Evolutionary conservation across 64 coral and sea anemone genomes (phyloP).

Genomic region (Exaiptasia diaphana): DNA sequence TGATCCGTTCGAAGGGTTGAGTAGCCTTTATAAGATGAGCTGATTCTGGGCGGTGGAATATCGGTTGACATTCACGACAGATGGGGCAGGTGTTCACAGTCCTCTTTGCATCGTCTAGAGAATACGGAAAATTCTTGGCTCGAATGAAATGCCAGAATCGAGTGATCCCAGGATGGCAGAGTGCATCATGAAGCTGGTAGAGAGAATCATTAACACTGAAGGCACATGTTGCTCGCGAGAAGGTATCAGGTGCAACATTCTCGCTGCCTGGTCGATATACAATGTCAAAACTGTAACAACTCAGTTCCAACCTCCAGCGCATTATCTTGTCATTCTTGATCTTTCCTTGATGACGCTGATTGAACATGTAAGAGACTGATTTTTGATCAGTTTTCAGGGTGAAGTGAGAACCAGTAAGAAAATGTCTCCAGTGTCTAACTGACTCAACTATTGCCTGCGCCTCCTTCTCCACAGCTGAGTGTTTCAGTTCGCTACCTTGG

Average conservation of each 20-base stretch:
- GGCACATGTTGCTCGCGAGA: constrained; percentile 45
- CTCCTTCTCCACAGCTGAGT: constrained; percentile 47
- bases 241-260: constrained; percentile 13
- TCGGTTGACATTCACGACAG: constrained; percentile 53
- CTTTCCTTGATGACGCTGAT: constrained; percentile 18
- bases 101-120: constrained; percentile 27
- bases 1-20: constrained; percentile 63
- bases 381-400: constrained; percentile 36
- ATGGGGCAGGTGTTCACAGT: constrained; percentile 23
- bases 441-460: constrained; percentile 15
- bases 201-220: background rate
- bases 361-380: constrained; percentile 55
- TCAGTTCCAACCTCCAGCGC: constrained; percentile 26
- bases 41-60: constrained; percentile 49
- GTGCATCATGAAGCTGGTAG: constrained; percentile 32
- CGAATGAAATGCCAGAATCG: constrained; percentile 27
- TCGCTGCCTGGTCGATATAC: constrained; percentile 46
- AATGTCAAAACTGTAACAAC: constrained; percentile 36
- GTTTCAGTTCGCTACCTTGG: constrained; percentile 47
- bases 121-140: constrained; percentile 61
- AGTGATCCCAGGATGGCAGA: constrained; percentile 44
- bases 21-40: constrained; percentile 60
- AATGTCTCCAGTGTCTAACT: constrained; percentile 57
- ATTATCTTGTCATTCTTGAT: constrained; percentile 55
- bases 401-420: constrained; percentile 47